phyloP scores from a whole-genome alignment of 2,113 vertebrate species.

The Polyodon spathula region DNA sequence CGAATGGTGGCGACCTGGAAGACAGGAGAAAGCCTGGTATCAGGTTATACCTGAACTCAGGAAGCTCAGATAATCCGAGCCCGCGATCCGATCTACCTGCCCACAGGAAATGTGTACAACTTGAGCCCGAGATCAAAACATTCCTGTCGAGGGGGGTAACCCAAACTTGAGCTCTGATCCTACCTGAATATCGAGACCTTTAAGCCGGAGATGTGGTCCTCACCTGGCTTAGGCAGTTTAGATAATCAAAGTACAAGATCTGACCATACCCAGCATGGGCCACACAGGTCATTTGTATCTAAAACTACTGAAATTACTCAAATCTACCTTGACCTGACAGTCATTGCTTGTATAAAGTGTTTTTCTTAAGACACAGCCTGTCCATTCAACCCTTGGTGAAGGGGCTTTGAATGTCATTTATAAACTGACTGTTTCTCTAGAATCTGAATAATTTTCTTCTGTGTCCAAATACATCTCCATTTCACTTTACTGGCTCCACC shows the following conservation, averaged over 20 bases:
- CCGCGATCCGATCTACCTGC: constrained; percentile 11
- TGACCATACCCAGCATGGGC: neutral
- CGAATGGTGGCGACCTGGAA: neutral
- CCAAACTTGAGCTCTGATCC: constrained; percentile 7
- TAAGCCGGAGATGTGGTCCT: constrained; percentile 1
- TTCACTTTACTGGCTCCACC: too few species aligned
- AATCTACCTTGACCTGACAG: too few species aligned
- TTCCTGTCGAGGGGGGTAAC: constrained; percentile 4
- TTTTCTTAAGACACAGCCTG: too few species aligned
- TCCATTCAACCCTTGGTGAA: too few species aligned
- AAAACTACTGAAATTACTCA: too few species aligned
- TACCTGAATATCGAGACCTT: neutral
- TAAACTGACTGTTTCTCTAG: too few species aligned
- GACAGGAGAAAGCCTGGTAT: constrained; percentile 4
- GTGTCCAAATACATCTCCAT: too few species aligned
- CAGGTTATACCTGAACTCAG: constrained; percentile 12
- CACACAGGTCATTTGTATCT: neutral
- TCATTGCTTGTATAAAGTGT: too few species aligned
- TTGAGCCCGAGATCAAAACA: constrained; percentile 6
- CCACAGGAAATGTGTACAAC: constrained; percentile 8
- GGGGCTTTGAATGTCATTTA: too few species aligned
- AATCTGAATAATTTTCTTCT: too few species aligned
- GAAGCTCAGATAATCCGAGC: constrained; percentile 8
- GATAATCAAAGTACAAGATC: neutral
- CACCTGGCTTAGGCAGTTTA: neutral